A percentile compares a stretch with the other conserved stretches of the same genome.
phyloP scores from a whole-genome alignment of 2,113 vertebrate genomes.

The Gadus chalcogrammus region DNA sequence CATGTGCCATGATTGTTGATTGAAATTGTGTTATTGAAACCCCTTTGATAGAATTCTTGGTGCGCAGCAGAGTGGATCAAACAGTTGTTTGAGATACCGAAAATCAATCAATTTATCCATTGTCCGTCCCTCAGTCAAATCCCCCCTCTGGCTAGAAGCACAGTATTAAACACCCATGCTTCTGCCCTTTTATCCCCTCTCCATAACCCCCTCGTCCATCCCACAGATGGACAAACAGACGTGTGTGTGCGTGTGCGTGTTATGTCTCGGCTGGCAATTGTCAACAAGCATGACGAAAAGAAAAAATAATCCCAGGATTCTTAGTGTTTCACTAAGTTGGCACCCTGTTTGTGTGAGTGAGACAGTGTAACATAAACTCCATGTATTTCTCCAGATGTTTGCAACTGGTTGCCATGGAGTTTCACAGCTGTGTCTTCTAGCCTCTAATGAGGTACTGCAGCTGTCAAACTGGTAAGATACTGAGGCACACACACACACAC shows the following conservation, averaged over 20 bases:
- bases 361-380: slow-evolving; percentile 32
- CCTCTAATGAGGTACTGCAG: slow-evolving; percentile 54
- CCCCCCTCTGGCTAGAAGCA: neutral
- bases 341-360: neutral
- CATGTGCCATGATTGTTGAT: no score
- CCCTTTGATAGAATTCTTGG: no score
- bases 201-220: neutral
- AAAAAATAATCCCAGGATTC: no score
- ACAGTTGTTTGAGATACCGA: no score
- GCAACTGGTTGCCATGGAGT: slow-evolving; percentile 60
- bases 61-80: no score
- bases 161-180: neutral
- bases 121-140: neutral
- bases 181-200: neutral
- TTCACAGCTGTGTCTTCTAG: slow-evolving; percentile 59
- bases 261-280: no score
- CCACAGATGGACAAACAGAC: neutral
- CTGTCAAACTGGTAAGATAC: slow-evolving; percentile 34
- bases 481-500: slow-evolving; percentile 6
- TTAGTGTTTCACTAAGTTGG: neutral
- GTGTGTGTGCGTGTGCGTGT: slow-evolving; percentile 1
- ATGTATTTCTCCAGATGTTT: slow-evolving; percentile 45
- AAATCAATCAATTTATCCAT: neutral
- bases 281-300: no score
- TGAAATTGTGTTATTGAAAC: no score